Evolutionary conservation across 2,113 vertebrate genomes (phyloP).

Genomic region (Cyphomyrus plagiostoma): DNA sequence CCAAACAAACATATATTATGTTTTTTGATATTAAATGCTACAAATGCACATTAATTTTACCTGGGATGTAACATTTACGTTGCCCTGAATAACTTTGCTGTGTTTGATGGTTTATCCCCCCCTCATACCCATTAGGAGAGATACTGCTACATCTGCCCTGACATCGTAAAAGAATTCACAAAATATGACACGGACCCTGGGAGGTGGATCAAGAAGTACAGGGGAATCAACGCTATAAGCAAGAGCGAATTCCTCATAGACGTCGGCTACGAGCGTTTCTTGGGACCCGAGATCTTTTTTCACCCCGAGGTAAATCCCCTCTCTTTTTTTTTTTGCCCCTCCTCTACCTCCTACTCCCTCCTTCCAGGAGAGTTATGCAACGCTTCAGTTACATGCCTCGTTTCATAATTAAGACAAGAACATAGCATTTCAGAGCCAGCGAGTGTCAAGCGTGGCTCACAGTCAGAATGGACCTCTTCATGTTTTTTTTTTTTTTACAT

Average conservation of each 20-base stretch:
- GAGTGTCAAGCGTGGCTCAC: not conserved
- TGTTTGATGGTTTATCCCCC: not conserved
- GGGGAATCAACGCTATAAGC: conserved; percentile 75
- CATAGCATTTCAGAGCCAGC: not conserved
- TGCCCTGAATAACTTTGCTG: not conserved
- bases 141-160: conserved; percentile 86
- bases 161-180: conserved; percentile 86
- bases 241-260: conserved; percentile 83
- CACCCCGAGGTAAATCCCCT: conserved; percentile 72
- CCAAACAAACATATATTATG: not conserved
- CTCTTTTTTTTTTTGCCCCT: not conserved
- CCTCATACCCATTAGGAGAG: conserved; percentile 60
- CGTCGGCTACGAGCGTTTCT: conserved; percentile 83
- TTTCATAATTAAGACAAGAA: not conserved
- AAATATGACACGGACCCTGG: conserved; percentile 82
- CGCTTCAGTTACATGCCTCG: not conserved
- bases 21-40: not conserved
- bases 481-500: not conserved
- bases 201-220: conserved; percentile 87
- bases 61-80: not conserved
- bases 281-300: conserved; percentile 88
- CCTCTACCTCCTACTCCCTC: not conserved
- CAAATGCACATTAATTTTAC: not conserved
- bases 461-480: not conserved
- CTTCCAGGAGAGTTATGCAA: not conserved